phyloP scores from a whole-genome alignment of 2,888 invertebrate species.

The Apotomis betuletana region DNA sequence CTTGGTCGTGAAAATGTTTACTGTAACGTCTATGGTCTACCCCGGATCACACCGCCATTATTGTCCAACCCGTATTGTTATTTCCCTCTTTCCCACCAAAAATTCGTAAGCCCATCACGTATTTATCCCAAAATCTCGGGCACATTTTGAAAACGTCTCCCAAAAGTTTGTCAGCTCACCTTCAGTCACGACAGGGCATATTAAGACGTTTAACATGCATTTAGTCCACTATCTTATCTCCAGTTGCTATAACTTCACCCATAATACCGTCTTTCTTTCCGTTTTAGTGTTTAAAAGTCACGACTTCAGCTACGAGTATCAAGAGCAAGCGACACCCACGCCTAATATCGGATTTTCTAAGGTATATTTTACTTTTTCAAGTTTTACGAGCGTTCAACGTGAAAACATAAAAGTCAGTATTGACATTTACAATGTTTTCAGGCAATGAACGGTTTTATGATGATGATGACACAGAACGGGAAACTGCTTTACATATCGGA shows the following conservation, averaged over 20 bases:
- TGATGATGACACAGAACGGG: slow-evolving; percentile 99
- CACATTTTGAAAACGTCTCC: slow-evolving; percentile 70
- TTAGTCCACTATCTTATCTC: slow-evolving; percentile 81
- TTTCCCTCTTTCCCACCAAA: slow-evolving; percentile 68
- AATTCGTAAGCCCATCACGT: slow-evolving; percentile 75
- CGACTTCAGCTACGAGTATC: slow-evolving; percentile 86
- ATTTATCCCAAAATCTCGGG: slow-evolving; percentile 70
- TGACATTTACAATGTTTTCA: slow-evolving; percentile 80
- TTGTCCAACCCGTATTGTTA: slow-evolving; percentile 57
- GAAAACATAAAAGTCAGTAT: slow-evolving; percentile 56
- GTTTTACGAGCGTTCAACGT: slow-evolving; percentile 63
- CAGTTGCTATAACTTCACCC: slow-evolving; percentile 76
- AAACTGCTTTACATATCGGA: slow-evolving; percentile 99
- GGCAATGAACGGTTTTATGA: slow-evolving; percentile 98
- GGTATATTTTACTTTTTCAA: slow-evolving; percentile 81
- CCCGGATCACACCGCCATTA: slow-evolving; percentile 47
- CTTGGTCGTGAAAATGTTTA: slow-evolving; percentile 28
- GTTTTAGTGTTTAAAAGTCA: slow-evolving; percentile 94
- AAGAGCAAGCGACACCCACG: slow-evolving; percentile 88
- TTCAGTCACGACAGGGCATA: slow-evolving; percentile 79
- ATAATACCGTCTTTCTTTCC: slow-evolving; percentile 82
- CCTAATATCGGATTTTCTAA: slow-evolving; percentile 96
- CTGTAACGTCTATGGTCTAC: slow-evolving; percentile 30
- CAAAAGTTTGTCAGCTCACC: slow-evolving; percentile 77
- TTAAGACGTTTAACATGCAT: slow-evolving; percentile 83